A percentile compares a stretch with the other conserved stretches of the same genome.
Conservation (phyloP, 2,888 invertebrate species). For the Hydropsyche betteni region DNA sequence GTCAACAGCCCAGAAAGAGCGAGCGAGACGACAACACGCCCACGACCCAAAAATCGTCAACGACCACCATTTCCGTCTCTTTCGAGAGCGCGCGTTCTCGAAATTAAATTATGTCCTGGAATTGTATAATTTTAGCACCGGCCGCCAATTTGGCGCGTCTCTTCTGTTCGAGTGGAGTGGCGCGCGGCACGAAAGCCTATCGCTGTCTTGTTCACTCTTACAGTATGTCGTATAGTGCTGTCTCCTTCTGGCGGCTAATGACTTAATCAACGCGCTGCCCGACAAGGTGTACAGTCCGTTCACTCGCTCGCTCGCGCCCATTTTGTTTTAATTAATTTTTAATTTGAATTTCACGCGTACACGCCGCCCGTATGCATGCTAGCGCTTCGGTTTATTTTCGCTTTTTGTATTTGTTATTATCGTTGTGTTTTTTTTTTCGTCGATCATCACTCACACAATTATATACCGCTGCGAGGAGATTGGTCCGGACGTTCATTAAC, state of each 20-base stretch:
- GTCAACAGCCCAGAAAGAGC: background rate
- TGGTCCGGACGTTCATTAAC: conserved; percentile 28
- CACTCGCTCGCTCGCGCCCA: conserved; percentile 12
- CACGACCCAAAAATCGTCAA: background rate
- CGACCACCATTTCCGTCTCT: background rate
- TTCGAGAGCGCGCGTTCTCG: conserved; percentile 20
- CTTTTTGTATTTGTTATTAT: background rate
- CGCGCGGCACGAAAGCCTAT: conserved; percentile 12
- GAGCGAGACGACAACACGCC: conserved; percentile 2
- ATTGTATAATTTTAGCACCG: conserved; percentile 27
- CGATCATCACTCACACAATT: conserved; percentile 32
- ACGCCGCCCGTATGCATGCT: background rate
- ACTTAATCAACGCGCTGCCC: conserved; percentile 40
- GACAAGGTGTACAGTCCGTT: conserved; percentile 36
- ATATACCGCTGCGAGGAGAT: conserved; percentile 29
- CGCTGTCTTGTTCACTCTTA: background rate
- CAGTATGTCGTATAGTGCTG: background rate
- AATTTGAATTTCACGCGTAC: conserved; percentile 29
- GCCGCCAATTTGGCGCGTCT: conserved; percentile 21
- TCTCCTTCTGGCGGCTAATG: conserved; percentile 35
- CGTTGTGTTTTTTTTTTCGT: background rate
- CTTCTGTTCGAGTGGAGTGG: background rate
- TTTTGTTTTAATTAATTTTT: conserved; percentile 33
- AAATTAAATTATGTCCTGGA: conserved; percentile 29
- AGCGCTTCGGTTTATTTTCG: background rate